Evolutionary conservation across 2,888 invertebrate species (phyloP), one percentile per base, ranked within the genome.

Genomic region (Rutpela maculata): DNA sequence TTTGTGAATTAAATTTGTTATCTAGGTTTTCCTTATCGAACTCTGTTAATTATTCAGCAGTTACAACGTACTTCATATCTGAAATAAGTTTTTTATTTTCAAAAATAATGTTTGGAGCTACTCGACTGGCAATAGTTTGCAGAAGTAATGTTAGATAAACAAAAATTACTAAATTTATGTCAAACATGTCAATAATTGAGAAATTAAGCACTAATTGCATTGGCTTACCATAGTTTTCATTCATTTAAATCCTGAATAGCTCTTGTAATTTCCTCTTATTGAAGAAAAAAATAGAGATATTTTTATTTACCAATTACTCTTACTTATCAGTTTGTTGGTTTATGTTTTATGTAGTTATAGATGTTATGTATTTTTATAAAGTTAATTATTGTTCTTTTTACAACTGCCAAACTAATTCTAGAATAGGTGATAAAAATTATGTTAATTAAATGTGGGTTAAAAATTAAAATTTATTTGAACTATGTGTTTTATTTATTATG

Each of bases 361-460:
- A 50, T 50, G 50, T 50, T 50, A 50, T 50, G 50, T 50, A 50
- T 50, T 50, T 50, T 50, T 50, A 50, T 50, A 15, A 50, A 50
- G 50, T 50, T n/a, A n/a, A n/a, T n/a, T 50, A 50, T 50, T 50
- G 50, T 50, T 50, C 50, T 50, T 50, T 43, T 50, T 50, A n/a
- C 50, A 50, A n/a, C 50, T 50, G 50, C 50, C 50, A 50, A 50
- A 50, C 50, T 50, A 50, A 50, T 50, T 50, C 50, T 50, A 50
- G 50, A 50, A 50, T 50, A 50, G 50, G 50, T 50, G 50, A 50
- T 50, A 50, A 50, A 50, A 12, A 15, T 43, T 15, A 50, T 50
- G 50, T 50, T 50, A 50, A 50, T 50, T 50, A 43, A 43, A 43
- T 43, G 50, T 50, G 50, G 50, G 50, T 50, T 50, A 50, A 50